Evolutionary conservation across 2,888 invertebrate genomes (phyloP).

Genomic region (Mechanitis messenoides): DNA sequence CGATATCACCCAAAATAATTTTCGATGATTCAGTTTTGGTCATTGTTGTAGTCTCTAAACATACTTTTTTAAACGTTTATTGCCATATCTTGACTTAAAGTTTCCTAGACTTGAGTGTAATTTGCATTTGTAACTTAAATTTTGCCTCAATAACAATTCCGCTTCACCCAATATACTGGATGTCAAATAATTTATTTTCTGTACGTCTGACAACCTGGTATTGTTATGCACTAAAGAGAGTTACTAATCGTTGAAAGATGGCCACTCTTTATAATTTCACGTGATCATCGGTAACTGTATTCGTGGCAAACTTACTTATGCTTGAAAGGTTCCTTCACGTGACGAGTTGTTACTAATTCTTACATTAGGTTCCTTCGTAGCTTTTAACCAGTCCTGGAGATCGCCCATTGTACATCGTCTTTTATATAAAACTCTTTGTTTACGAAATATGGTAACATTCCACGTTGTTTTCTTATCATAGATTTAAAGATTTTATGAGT

Average conservation of each 20-base stretch:
- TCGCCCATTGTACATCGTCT: conserved; percentile 18
- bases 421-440: conserved; percentile 18
- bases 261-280: conserved; percentile 8
- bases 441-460: conserved; percentile 15
- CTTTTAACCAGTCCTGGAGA: conserved; percentile 10
- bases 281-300: background rate
- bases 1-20: no score
- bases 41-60: no score
- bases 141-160: no score
- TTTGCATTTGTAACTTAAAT: no score
- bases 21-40: no score
- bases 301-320: conserved; percentile 1
- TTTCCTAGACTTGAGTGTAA: background rate
- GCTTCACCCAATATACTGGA: no score
- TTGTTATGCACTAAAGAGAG: conserved; percentile 1
- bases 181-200: conserved; percentile 1
- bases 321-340: background rate
- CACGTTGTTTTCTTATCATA: conserved; percentile 10
- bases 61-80: background rate
- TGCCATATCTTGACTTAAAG: background rate
- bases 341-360: background rate
- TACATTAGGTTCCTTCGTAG: conserved; percentile 1
- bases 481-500: conserved; percentile 13
- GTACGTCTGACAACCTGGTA: conserved; percentile 2
- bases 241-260: conserved; percentile 7